A percentile compares a stretch with the other conserved stretches of the same genome.
Evolutionary conservation across 2,797 vertebrate species (phyloP).

Genomic region (Cossypha caffra): DNA sequence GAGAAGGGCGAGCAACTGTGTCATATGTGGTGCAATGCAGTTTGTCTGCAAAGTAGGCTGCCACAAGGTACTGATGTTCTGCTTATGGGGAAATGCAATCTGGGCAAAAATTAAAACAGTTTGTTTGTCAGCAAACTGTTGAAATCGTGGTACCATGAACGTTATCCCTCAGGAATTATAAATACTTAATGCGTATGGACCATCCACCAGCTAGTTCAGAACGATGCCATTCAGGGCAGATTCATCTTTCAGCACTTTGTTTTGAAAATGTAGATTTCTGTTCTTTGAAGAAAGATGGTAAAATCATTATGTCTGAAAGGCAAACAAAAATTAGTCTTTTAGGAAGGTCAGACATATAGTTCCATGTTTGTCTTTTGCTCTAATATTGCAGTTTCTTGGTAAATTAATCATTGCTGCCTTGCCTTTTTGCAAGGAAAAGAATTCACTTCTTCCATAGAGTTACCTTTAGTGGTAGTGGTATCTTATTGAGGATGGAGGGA

Average conservation of each 20-base stretch:
- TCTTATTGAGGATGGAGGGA: neutral
- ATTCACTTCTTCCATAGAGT: neutral
- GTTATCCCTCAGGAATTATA: neutral
- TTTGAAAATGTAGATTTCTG: slow-evolving; percentile 62
- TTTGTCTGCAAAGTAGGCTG: slow-evolving; percentile 18
- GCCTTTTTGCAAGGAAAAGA: neutral
- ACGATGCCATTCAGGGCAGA: slow-evolving; percentile 44
- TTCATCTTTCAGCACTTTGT: slow-evolving; percentile 11
- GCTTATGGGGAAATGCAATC: neutral
- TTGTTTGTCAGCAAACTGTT: slow-evolving; percentile 24
- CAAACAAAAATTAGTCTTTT: slow-evolving; percentile 44
- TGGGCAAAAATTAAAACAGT: slow-evolving; percentile 7
- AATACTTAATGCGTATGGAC: neutral
- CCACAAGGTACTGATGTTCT: neutral
- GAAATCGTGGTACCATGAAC: neutral
- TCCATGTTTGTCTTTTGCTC: slow-evolving; percentile 19
- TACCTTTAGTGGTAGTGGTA: neutral
- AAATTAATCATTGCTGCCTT: neutral
- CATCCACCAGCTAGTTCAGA: slow-evolving; percentile 23
- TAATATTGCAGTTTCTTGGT: neutral
- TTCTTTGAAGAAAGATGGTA: slow-evolving; percentile 69
- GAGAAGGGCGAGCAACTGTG: slow-evolving; percentile 39
- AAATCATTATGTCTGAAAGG: slow-evolving; percentile 35
- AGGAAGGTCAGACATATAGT: neutral
- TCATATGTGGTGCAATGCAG: neutral